Evolutionary conservation across 1,140 invertebrate genomes (phyloP).

Genomic region (Pteromalus puparum): DNA sequence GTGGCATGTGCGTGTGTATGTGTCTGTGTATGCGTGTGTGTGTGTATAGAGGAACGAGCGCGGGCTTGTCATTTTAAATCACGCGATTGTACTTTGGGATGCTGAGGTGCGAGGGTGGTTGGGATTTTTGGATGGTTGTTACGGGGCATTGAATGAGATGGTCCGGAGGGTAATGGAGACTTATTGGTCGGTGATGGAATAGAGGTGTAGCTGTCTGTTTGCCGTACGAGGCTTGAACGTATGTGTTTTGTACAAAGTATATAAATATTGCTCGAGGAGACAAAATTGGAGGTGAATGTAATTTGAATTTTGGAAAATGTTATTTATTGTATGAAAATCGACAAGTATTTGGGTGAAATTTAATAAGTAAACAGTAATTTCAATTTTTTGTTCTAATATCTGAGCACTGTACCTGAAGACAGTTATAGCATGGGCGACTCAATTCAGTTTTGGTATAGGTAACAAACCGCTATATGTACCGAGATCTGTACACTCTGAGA

Average conservation of each 20-base stretch:
- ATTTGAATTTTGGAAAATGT: no score
- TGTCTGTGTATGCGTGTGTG: background rate
- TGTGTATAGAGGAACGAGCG: background rate
- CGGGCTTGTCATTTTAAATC: conserved; percentile 71
- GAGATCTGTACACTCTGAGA: no score
- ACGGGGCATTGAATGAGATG: background rate
- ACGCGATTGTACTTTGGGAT: conserved; percentile 49
- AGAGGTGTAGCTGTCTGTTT: conserved; percentile 8
- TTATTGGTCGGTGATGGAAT: conserved; percentile 36
- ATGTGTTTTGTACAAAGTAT: background rate
- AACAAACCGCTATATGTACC: no score
- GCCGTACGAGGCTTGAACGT: background rate
- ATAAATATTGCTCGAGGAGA: no score
- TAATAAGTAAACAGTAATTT: no score
- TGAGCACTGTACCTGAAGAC: no score
- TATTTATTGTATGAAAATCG: no score
- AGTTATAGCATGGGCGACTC: no score
- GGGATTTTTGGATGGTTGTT: background rate
- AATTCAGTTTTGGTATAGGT: no score
- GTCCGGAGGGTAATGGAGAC: conserved; percentile 33
- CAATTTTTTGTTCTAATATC: no score
- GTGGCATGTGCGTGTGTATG: background rate
- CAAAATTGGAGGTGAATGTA: no score
- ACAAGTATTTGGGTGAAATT: no score
- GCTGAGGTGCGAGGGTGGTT: background rate